Conservation (phyloP, 2,113 vertebrate genomes). For the Panthera leo region DNA sequence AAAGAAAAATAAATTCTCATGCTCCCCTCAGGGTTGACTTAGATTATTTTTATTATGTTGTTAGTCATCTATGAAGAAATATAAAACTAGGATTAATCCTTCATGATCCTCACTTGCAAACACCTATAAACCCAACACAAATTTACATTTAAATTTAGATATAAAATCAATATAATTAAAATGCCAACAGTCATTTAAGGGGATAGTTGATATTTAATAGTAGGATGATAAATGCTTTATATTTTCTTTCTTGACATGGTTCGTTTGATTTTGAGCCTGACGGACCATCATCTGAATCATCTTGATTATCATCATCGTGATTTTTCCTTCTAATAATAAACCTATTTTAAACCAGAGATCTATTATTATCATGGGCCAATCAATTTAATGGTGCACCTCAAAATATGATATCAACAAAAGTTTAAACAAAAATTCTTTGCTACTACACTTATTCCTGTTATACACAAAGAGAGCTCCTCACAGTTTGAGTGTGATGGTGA, state of each 20-base stretch:
- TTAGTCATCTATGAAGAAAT: background rate
- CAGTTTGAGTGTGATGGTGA: background rate
- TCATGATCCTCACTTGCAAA: background rate
- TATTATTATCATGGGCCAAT: background rate
- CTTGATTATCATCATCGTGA: background rate
- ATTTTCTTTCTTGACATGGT: background rate
- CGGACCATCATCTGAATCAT: background rate
- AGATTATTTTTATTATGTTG: conserved; percentile 17
- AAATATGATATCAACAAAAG: background rate
- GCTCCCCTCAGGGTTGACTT: background rate
- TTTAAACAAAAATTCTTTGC: background rate
- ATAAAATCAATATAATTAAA: conserved; percentile 17
- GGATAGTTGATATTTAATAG: background rate
- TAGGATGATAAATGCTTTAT: background rate
- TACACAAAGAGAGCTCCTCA: background rate
- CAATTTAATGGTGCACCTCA: background rate
- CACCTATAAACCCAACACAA: background rate
- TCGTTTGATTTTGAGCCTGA: conserved; percentile 3
- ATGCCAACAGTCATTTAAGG: background rate
- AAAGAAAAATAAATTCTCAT: conserved; percentile 20
- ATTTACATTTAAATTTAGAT: conserved; percentile 13
- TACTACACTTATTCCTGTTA: background rate
- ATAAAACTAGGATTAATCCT: background rate
- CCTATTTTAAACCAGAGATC: background rate
- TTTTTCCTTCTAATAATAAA: conserved; percentile 23